Conservation (phyloP, 1,140 invertebrate species). For the Hesperophylax magnus region DNA sequence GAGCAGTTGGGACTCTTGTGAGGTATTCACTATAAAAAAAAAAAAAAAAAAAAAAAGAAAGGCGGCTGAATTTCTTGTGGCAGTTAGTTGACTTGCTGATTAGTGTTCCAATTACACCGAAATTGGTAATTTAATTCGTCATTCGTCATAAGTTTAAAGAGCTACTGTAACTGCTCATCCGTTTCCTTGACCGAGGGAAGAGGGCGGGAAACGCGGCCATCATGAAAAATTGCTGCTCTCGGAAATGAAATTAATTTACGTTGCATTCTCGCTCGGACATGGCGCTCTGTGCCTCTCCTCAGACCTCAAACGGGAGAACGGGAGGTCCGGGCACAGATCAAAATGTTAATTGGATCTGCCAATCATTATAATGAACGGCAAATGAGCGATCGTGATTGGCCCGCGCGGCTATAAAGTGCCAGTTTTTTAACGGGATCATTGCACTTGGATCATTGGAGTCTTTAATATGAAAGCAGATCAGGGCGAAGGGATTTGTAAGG, state of each 20-base stretch:
- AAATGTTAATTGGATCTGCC: conserved; percentile 71
- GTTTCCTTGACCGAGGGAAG: not conserved
- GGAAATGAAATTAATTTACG: conserved; percentile 52
- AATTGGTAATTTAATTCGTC: no score
- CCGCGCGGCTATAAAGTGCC: conserved; percentile 4
- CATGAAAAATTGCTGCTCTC: conserved; percentile 48
- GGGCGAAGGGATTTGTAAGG: no score
- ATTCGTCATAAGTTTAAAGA: no score
- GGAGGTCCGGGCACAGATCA: conserved; percentile 69
- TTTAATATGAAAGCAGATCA: no score
- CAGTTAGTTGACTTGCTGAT: no score
- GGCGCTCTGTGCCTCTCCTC: conserved; percentile 40
- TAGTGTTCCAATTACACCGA: no score
- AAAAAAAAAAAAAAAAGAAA: no score
- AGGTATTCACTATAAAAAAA: no score
- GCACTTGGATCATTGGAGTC: no score
- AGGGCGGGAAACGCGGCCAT: conserved; percentile 37
- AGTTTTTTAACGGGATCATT: not conserved
- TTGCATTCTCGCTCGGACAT: not conserved
- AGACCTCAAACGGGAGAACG: conserved; percentile 60
- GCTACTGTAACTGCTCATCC: no score
- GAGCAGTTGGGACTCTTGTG: no score
- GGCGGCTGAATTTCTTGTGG: no score
- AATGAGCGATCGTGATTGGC: conserved; percentile 62
- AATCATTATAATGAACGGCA: conserved; percentile 71